Base-by-base conservation (phyloP, 2,888 invertebrate species). In the Gibbula magus region DNA sequence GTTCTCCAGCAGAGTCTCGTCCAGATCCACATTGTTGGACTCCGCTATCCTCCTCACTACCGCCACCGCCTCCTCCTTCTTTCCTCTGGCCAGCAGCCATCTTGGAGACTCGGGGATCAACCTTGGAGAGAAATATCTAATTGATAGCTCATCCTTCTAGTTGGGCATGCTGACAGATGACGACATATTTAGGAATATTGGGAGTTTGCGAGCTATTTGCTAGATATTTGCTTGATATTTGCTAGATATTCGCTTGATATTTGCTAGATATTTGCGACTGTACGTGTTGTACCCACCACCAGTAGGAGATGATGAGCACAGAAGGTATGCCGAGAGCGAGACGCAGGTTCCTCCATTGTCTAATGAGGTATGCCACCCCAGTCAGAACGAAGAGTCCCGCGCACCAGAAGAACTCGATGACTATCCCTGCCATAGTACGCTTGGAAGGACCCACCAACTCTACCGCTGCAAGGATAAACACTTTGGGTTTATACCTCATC, bases 401-500 rank as follows among this genome's bases (percentile, higher is more conserved):
- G 13, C 83, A 81, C 61, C 83, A 86, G 32, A 83, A 80, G 2
- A 78, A 80, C 32, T 84, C 84, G 8, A 86, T 78, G 1, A 81
- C 73, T 77, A 84, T 82, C 0, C 85, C 86, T 0, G 85, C 82
- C 78, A 81, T 81, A 20, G 84, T 75, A 51, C 86, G 54, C 56
- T 85, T 84, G 0, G 79, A 53, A 2, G 82, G 82, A 13, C 86
- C 86, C 35, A 85, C 85, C 32, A 85, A 81, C 75, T 86, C 86
- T 78, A 86, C 79, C 75, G 80, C 86, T 86, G 29, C 2, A 20
- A 61, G 4, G 8, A 29, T 8, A 16, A 10, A 25, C 13, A 22
- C 3, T 1, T 18, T 35, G 35, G 35, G 35, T 35, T 35, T 35
- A 35, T 35, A 5, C 35, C 3, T 35, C 35, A 35, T 35, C 35